These are phyloP conservation scores for Gasterosteus nipponicus DNA, from an alignment of 2,113 vertebrate genomes.

Conservation along the genomic window DNA sequence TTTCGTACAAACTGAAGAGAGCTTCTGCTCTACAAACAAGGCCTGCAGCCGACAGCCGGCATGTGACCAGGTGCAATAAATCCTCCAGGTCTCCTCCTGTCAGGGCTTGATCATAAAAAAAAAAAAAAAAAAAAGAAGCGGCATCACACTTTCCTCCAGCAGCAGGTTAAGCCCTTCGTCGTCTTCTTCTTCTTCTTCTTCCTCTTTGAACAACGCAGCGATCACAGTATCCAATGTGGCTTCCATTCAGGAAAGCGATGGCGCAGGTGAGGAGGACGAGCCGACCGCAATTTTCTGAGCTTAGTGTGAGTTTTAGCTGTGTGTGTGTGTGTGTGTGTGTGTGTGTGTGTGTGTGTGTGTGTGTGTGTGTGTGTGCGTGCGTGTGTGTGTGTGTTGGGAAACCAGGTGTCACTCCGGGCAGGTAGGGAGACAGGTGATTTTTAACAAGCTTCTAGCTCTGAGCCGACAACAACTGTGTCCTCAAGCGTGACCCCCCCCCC, in stretches of 20 bases:
- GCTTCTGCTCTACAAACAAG: constrained; percentile 50
- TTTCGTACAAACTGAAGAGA: constrained; percentile 26
- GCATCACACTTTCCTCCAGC: constrained; percentile 58
- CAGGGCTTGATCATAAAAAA: constrained; percentile 70
- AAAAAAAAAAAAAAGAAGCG: constrained; percentile 22
- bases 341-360: constrained; percentile 22
- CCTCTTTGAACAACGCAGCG: constrained; percentile 58
- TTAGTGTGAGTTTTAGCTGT: constrained; percentile 20
- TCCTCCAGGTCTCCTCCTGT: constrained; percentile 69
- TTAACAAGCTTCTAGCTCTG: constrained; percentile 65
- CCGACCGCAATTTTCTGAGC: constrained; percentile 46
- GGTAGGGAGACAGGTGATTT: constrained; percentile 67
- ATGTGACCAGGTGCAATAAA: constrained; percentile 68
- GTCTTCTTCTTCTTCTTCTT: constrained; percentile 18
- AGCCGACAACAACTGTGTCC: constrained; percentile 55
- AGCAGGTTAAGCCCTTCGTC: constrained; percentile 47
- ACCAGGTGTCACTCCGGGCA: constrained; percentile 73
- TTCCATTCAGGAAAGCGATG: constrained; percentile 62
- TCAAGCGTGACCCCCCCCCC: constrained; percentile 15
- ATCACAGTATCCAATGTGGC: constrained; percentile 78
- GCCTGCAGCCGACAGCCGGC: constrained; percentile 39
- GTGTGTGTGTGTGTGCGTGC: constrained; percentile 18
- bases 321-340: constrained; percentile 24
- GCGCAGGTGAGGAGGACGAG: constrained; percentile 52
- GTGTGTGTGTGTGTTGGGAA: constrained; percentile 48